Conservation (phyloP, 2,797 vertebrate genomes). For the Octomys mimax region DNA sequence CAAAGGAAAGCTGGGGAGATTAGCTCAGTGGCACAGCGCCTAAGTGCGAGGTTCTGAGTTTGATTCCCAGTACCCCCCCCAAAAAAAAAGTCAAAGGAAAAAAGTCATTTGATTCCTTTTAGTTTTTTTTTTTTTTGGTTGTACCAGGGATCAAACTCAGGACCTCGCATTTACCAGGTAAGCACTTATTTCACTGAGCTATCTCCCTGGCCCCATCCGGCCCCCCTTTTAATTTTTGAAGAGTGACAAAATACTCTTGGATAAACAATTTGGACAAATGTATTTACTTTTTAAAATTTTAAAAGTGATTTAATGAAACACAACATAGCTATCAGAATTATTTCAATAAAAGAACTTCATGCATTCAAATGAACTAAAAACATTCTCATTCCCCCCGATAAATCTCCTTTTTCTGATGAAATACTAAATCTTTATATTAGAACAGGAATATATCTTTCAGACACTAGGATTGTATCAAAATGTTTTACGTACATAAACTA, state of each 20-base stretch:
- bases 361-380: slow-evolving; percentile 39
- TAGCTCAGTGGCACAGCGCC: too few relatives aligned
- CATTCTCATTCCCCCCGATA: neutral
- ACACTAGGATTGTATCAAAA: neutral
- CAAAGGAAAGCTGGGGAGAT: neutral
- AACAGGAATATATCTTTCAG: neutral
- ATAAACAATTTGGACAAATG: slow-evolving; percentile 40
- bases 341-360: slow-evolving; percentile 44
- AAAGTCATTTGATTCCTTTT: neutral
- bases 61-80: too few relatives aligned
- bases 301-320: slow-evolving; percentile 23
- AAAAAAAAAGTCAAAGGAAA: slow-evolving; percentile 4
- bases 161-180: too few relatives aligned
- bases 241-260: slow-evolving; percentile 29
- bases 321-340: neutral
- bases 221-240: neutral
- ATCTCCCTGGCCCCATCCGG: too few relatives aligned
- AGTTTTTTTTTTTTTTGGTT: neutral
- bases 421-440: neutral
- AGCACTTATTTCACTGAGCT: too few relatives aligned
- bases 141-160: too few relatives aligned
- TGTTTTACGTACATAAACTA: slow-evolving; percentile 23
- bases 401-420: slow-evolving; percentile 26
- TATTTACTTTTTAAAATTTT: neutral
- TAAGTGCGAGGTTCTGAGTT: too few relatives aligned